Evolutionary conservation across 2,888 invertebrate genomes (phyloP).

Genomic region (Copidosoma aretas): DNA sequence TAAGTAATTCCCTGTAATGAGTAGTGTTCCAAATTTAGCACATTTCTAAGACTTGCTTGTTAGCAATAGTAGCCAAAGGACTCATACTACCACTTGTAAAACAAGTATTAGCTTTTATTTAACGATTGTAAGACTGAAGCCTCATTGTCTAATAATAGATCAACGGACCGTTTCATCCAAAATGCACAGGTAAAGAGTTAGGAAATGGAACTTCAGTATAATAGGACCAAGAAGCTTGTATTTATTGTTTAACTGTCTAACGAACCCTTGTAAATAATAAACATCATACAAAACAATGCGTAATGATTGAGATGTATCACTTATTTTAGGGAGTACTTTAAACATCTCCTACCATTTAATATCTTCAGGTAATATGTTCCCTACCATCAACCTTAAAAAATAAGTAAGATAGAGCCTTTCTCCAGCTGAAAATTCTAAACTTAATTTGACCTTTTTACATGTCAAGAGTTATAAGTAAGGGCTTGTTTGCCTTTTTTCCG

Average conservation of each 20-base stretch:
- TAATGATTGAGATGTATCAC: slow-evolving; percentile 35
- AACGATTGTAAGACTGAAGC: slow-evolving; percentile 34
- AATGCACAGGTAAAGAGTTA: slow-evolving; percentile 34
- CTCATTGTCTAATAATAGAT: slow-evolving; percentile 39
- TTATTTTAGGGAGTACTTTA: slow-evolving; percentile 30
- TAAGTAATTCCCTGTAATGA: neutral
- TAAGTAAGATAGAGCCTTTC: slow-evolving; percentile 38
- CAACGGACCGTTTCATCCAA: slow-evolving; percentile 30
- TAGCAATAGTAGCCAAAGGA: slow-evolving; percentile 34
- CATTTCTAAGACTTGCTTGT: slow-evolving; percentile 34
- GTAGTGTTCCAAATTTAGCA: slow-evolving; percentile 18
- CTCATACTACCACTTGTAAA: slow-evolving; percentile 28
- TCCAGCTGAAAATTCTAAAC: slow-evolving; percentile 35
- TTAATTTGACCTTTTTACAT: slow-evolving; percentile 12
- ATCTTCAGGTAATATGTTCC: slow-evolving; percentile 31
- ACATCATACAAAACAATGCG: slow-evolving; percentile 23
- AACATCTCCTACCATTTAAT: slow-evolving; percentile 37
- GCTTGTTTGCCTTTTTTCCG: slow-evolving; percentile 2
- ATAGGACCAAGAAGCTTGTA: slow-evolving; percentile 31
- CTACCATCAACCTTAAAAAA: slow-evolving; percentile 38
- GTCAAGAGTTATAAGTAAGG: neutral
- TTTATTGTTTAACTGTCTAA: slow-evolving; percentile 16
- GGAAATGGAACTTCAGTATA: slow-evolving; percentile 37
- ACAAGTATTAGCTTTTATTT: slow-evolving; percentile 30
- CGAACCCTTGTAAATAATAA: slow-evolving; percentile 20